phyloP scores from a whole-genome alignment of 2,113 vertebrate genomes.

The Ancistrus triradiatus region DNA sequence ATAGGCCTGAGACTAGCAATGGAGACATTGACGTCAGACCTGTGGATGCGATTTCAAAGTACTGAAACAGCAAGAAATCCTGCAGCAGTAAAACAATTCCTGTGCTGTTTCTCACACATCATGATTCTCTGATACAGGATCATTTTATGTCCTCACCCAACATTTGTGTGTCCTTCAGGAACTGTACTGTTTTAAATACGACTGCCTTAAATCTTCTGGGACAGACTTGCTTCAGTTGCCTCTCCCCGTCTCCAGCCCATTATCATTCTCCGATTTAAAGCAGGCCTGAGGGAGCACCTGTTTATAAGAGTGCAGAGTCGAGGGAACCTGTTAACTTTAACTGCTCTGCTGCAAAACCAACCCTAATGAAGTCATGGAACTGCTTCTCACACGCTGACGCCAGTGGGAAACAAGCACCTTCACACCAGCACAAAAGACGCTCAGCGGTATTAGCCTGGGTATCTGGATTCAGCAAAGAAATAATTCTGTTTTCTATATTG shows the following conservation, averaged over 20 bases:
- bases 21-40: constrained; percentile 2
- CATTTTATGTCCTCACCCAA: constrained; percentile 35
- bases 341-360: constrained; percentile 40
- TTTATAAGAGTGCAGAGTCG: constrained; percentile 50
- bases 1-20: not conserved
- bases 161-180: constrained; percentile 42
- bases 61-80: constrained; percentile 11
- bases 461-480: not conserved
- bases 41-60: constrained; percentile 4
- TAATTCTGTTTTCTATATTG: not conserved
- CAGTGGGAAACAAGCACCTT: constrained; percentile 4
- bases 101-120: not conserved
- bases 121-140: constrained; percentile 22
- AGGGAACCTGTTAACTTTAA: constrained; percentile 50
- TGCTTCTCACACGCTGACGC: constrained; percentile 24
- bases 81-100: not conserved
- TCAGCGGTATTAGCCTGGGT: not conserved
- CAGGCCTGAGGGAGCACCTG: constrained; percentile 60
- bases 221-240: constrained; percentile 44
- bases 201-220: constrained; percentile 39
- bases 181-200: constrained; percentile 40
- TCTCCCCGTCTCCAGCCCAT: constrained; percentile 50
- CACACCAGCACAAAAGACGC: not conserved
- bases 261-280: constrained; percentile 55
- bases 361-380: constrained; percentile 41